phyloP scores from a whole-genome alignment of 2,888 invertebrate genomes.

The Itoplectis maculator region DNA sequence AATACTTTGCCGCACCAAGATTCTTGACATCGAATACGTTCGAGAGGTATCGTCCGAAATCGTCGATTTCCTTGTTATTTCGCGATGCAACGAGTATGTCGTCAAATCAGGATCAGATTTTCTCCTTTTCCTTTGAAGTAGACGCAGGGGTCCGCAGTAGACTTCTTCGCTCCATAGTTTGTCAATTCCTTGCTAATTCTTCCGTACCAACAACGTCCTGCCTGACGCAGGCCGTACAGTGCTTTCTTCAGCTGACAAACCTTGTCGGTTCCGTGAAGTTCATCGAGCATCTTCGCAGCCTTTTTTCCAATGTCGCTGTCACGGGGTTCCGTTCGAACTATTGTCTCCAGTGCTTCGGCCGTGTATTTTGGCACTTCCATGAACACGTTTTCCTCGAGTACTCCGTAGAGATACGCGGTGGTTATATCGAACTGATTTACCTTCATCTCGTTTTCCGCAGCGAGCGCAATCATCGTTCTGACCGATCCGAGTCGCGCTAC shows the following conservation, averaged over 20 bases:
- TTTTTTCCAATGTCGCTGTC: conserved; percentile 22
- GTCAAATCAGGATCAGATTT: conserved; percentile 17
- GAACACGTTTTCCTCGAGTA: too few relatives aligned
- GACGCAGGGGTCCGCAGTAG: conserved; percentile 54
- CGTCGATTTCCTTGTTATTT: conserved; percentile 13
- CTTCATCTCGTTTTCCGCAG: conserved; percentile 33
- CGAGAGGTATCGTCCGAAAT: conserved; percentile 51
- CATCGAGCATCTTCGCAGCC: conserved; percentile 37
- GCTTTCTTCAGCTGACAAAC: conserved; percentile 49
- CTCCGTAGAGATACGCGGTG: conserved; percentile 40
- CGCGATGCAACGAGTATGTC: too few relatives aligned
- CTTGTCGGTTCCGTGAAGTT: conserved; percentile 23
- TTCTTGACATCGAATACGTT: conserved; percentile 32
- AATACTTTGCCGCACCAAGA: conserved; percentile 11
- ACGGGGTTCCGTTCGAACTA: conserved; percentile 21
- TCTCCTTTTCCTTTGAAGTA: conserved; percentile 16
- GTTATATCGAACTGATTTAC: conserved; percentile 40
- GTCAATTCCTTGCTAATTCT: conserved; percentile 68
- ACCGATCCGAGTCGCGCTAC: too few relatives aligned
- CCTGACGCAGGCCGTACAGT: conserved; percentile 42
- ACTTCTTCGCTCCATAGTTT: conserved; percentile 69
- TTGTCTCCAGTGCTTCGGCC: conserved; percentile 34
- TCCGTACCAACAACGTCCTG: conserved; percentile 52
- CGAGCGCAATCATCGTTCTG: conserved; percentile 28
- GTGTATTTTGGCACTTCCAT: conserved; percentile 43